Evolutionary conservation across 35 echinoderm and acorn worm genomes (phyloP).

Genomic region (Amphiura filiformis): DNA sequence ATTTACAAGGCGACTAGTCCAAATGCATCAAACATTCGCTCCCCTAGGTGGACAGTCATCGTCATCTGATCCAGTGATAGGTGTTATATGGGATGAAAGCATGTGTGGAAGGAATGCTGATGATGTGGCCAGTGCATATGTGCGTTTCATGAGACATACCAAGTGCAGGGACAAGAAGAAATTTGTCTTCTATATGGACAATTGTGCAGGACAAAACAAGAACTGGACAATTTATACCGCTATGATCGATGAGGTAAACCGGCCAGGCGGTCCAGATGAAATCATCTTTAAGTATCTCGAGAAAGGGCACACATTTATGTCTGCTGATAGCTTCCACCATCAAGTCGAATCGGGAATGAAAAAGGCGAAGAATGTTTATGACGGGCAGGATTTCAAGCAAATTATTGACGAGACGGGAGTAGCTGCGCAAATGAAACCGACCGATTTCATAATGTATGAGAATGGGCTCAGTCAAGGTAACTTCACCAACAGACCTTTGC

Average conservation of each 20-base stretch:
- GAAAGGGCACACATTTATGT: slow-evolving; percentile 18
- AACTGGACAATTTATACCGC: slow-evolving; percentile 29
- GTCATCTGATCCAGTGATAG: not conserved
- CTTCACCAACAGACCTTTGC: not conserved
- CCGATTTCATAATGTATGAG: not conserved
- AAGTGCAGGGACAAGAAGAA: slow-evolving; percentile 19
- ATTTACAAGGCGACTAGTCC: slow-evolving; percentile 9
- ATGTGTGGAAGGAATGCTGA: slow-evolving; percentile 4
- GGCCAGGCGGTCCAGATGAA: not conserved
- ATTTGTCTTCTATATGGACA: slow-evolving; percentile 30
- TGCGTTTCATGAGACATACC: not conserved
- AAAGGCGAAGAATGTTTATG: not conserved
- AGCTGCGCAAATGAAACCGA: not conserved
- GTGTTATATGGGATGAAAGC: slow-evolving; percentile 14
- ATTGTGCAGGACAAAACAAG: slow-evolving; percentile 7
- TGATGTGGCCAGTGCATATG: slow-evolving; percentile 20
- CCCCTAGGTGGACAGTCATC: not conserved
- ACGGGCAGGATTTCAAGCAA: not conserved
- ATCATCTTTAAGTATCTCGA: slow-evolving; percentile 10
- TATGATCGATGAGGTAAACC: not conserved
- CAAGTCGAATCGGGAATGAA: slow-evolving; percentile 12
- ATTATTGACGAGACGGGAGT: not conserved
- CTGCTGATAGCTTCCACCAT: not conserved
- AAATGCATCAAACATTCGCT: slow-evolving; percentile 20
- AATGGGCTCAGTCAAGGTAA: too few species aligned